These are phyloP conservation scores for Timema podura DNA, from an alignment of 2,888 invertebrate genomes.

Conservation along the genomic window DNA sequence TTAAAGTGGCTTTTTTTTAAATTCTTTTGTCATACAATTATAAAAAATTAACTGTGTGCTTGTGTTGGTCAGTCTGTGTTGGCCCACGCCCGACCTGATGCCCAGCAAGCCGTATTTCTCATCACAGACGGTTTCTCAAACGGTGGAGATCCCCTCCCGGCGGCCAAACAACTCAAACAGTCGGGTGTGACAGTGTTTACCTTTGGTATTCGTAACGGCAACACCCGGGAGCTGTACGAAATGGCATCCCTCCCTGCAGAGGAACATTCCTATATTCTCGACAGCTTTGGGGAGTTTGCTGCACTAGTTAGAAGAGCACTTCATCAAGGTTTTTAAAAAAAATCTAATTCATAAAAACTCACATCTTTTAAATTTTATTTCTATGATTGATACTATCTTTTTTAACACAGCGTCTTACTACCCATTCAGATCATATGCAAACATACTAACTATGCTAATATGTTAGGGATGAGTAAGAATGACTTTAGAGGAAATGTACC, in stretches of 20 bases:
- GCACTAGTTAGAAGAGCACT: slow-evolving; percentile 62
- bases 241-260: slow-evolving; percentile 61
- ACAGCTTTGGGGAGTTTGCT: slow-evolving; percentile 65
- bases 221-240: slow-evolving; percentile 57
- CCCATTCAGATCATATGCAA: too few relatives aligned
- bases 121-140: slow-evolving; percentile 70
- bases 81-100: slow-evolving; percentile 42
- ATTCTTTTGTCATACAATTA: too few relatives aligned
- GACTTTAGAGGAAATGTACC: too few relatives aligned
- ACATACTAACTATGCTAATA: too few relatives aligned
- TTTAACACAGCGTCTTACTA: too few relatives aligned
- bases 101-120: slow-evolving; percentile 59
- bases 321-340: slow-evolving; percentile 58
- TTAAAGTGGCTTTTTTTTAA: too few relatives aligned
- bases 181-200: slow-evolving; percentile 52
- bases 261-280: slow-evolving; percentile 60
- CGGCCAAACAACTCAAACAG: slow-evolving; percentile 52
- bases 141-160: slow-evolving; percentile 61
- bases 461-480: too few relatives aligned
- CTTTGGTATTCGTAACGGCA: slow-evolving; percentile 59
- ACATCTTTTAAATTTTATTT: too few relatives aligned
- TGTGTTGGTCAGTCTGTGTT: slow-evolving; percentile 20
- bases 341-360: too few relatives aligned
- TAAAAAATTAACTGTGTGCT: too few relatives aligned
- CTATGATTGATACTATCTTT: too few relatives aligned